Evolutionary conservation across 1,140 invertebrate species (phyloP), one percentile per base, ranked within the genome.

Genomic region (Aphelenchoides besseyi): DNA sequence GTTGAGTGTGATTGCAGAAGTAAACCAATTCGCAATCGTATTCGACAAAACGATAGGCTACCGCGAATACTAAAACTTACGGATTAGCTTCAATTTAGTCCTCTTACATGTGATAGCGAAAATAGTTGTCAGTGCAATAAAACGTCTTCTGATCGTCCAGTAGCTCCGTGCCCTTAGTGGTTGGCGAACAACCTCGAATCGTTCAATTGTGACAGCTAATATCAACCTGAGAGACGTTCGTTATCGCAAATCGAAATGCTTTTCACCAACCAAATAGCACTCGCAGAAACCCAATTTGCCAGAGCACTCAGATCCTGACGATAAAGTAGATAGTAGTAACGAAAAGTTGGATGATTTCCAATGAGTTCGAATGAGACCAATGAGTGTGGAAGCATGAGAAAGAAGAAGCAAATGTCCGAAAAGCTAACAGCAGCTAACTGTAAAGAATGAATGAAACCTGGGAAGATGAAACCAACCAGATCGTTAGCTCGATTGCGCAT

Each of bases 401-500:
- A 35, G 12, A 82, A 80, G 66, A 84, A 83, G 16, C 66, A 55
- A 32, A 83, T 59, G 64, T 83, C 82, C 37, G 76, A 82, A 37
- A 83, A 74, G 41, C 77, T 77, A 3, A 83, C 83, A 16, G 81
- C 82, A 8, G 82, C 80, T 37, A 83, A 71, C 81, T 82, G 59
- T 70, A 84, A 66, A 33, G 28, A 12, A 18, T 16, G 8, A 28
- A 53, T 52, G 16, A 74, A 2, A 2, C 3, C n/a, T n/a, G n/a
- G 55, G 57, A 82, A 36, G 59, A 23, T 70, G 16, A 53, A 26
- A 5, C 63, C 32, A 41, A 83, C 80, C 78, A 83, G 67, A 73
- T 83, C 82, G 69, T 84, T 83, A 8, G 82, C 82, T 63, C 82
- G 68, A 61, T 81, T 81, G 26, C 83, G 72, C 72, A 83, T 81